These are phyloP conservation scores for Caranx melampygus DNA, from an alignment of 2,113 vertebrate genomes.

Conservation along the genomic window DNA sequence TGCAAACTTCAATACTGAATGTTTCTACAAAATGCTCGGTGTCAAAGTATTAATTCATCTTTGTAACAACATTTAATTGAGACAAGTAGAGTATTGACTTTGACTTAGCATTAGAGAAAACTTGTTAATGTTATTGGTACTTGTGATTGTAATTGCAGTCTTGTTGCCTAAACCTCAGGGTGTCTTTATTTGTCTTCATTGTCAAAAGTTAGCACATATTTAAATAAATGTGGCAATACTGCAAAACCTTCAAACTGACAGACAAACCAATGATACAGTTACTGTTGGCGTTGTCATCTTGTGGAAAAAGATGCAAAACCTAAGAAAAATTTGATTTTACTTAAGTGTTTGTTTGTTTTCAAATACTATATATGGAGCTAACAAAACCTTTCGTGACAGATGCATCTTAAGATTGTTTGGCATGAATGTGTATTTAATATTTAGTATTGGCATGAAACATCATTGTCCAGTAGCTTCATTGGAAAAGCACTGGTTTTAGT, in stretches of 20 bases:
- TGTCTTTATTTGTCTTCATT: not conserved
- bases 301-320: not conserved
- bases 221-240: not conserved
- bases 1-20: not conserved
- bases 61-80: not conserved
- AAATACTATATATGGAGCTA: not conserved
- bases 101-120: not conserved
- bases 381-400: not conserved
- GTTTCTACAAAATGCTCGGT: too few species aligned
- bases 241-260: too few species aligned
- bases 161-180: not conserved
- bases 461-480: not conserved
- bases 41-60: too few species aligned
- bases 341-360: not conserved
- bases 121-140: not conserved
- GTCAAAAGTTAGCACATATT: not conserved
- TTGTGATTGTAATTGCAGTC: not conserved
- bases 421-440: slow-evolving; percentile 13
- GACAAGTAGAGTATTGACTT: not conserved
- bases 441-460: slow-evolving; percentile 2
- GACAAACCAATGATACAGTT: too few species aligned
- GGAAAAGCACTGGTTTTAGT: not conserved
- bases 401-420: not conserved
- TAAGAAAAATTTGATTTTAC: not conserved
- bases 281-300: not conserved